Evolutionary conservation across 92 coral and sea anemone species (phyloP).

Genomic region (Metridium senile): DNA sequence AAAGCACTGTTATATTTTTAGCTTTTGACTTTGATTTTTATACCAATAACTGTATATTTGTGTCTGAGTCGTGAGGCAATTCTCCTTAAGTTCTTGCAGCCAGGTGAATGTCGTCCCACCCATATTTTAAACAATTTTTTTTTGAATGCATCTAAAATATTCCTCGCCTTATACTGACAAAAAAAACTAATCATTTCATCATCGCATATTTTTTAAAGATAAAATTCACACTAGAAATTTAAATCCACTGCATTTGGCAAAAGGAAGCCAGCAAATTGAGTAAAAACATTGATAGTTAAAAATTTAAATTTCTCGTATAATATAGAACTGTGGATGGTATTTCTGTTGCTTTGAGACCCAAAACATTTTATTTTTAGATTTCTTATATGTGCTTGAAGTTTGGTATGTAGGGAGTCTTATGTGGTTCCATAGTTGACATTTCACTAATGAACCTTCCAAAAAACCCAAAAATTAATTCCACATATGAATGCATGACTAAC

Average conservation of each 20-base stretch:
- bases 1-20: not conserved
- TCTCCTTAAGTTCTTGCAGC: not conserved
- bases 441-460: conserved; percentile 3
- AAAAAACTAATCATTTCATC: not conserved
- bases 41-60: not conserved
- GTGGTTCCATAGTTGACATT: conserved; percentile 11
- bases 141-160: conserved; percentile 9
- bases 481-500: conserved; percentile 1
- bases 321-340: not conserved
- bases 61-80: not conserved
- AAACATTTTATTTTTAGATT: not conserved
- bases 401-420: not conserved
- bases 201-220: too few species aligned
- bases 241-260: not conserved
- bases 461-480: conserved; percentile 16
- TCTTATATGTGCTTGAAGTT: conserved; percentile 8
- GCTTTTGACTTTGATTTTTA: conserved; percentile 9
- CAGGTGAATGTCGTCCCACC: conserved; percentile 42
- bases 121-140: conserved; percentile 31
- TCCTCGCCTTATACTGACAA: not conserved
- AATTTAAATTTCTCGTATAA: not conserved
- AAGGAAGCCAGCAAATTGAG: not conserved
- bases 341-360: not conserved
- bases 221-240: too few species aligned
- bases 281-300: not conserved